Evolutionary conservation across 2,113 vertebrate genomes (phyloP), one percentile per base, ranked within the genome.

Genomic region (Perccottus glenii): DNA sequence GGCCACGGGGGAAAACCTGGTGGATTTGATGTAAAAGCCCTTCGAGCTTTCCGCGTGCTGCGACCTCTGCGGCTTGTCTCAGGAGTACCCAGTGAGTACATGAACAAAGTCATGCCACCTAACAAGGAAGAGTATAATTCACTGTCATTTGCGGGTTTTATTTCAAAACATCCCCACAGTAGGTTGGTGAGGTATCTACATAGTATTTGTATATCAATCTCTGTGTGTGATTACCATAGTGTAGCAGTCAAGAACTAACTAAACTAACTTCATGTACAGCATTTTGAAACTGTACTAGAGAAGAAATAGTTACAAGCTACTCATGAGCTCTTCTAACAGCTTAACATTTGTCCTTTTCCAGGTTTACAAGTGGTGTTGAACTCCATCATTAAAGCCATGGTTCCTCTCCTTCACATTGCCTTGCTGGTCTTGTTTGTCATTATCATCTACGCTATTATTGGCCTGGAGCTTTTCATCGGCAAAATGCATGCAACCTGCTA

Each of bases 301-400:
- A 27, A 27, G 19, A 27, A 2, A 27, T 27, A 3, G 19, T 27
- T 2, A 27, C 19, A 27, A 27, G 19, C 1, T 27, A 27, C 19
- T 27, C 19, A 27, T 3, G 3, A 27, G 15, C 58, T 68, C 38
- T 5, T 60, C 5, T 58, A 46, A 61, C 45, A 38, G 46, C n/a
- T 84, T 47, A 42, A 6, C 79, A 64, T 76, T 67, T 51, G 78
- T 57, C 85, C 72, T 82, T 78, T 84, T 82, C 73, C 68, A 99
- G 98, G 98, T 96, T 98, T 99, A 95, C 98, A 99, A 94, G 98
- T 99, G 92, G 98, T 99, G 92, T 93, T 99, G 94, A 99, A 99
- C 93, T 99, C 98, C 93, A 99, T 99, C 90, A 98, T 99, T 92
- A 99, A 99, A 98, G 98, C 98, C 95, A 99, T 99, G 97, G 97